These are phyloP conservation scores for Meteorus cinctellus DNA, from an alignment of 2,888 invertebrate genomes.

Conservation along the genomic window DNA sequence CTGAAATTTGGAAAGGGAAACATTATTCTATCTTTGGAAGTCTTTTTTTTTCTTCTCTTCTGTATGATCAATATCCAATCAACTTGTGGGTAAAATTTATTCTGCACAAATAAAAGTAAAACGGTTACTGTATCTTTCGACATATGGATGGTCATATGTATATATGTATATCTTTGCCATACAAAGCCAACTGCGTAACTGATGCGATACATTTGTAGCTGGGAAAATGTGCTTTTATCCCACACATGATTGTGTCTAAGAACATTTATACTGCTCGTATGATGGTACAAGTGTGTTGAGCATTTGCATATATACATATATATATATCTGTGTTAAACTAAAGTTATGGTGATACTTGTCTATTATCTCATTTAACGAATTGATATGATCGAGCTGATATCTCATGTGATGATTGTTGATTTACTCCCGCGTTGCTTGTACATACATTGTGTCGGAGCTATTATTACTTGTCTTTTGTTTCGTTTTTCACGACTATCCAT, in stretches of 20 bases:
- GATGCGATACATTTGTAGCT: background rate
- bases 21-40: too few relatives aligned
- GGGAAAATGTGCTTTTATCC: background rate
- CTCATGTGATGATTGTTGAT: background rate
- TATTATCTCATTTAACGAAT: background rate
- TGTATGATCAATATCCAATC: background rate
- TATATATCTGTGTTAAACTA: background rate
- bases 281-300: too few relatives aligned
- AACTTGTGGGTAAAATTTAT: background rate
- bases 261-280: too few relatives aligned
- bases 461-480: too few relatives aligned
- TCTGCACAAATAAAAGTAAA: background rate
- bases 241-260: too few relatives aligned
- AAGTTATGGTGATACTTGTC: conserved; percentile 1
- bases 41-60: too few relatives aligned
- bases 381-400: background rate
- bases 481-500: too few relatives aligned
- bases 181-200: background rate
- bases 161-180: background rate
- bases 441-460: background rate
- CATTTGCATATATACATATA: background rate
- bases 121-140: background rate
- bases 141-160: background rate
- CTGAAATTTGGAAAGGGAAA: too few relatives aligned
- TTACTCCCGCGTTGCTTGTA: background rate